Evolutionary conservation across 1,140 invertebrate genomes (phyloP), one percentile per base, ranked within the genome.

Genomic region (Sinella curviseta): DNA sequence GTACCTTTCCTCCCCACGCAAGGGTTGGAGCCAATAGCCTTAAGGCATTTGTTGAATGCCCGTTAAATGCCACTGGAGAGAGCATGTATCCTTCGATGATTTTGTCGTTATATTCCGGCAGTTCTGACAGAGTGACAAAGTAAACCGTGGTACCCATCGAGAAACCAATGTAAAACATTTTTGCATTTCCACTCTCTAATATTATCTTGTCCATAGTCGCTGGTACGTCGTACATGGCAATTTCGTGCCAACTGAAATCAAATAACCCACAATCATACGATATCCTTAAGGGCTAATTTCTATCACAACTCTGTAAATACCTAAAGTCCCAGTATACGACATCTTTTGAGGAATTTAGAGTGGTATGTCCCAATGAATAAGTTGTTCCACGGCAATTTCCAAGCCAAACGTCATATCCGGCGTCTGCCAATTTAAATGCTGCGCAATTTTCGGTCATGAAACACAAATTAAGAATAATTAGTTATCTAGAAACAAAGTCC

Each of bases 371-470:
- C 48, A 82, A 84, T 0, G 87, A 87, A 82, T 89, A 90, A 26
- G 82, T 86, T 82, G 89, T 90, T 12, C 90, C 90, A 17, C 90
- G 81, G 30, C 83, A 86, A 84, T 90, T 91, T 3, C 87, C 87
- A 14, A 90, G 34, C 89, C 89, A 91, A 0, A 91, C 90, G 85
- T 90, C 90, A 73, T 87, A 90, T 0, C 90, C 89, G 24, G 85
- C 85, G 82, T 90, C 89, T 16, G 89, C 88, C 75, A 89, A 82
- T 1, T 17, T 60, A n/a, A 60, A 60, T 60, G 57, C 57, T 60
- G 82, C 1, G 17, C 39, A 48, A 48, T 17, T 48, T 48, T 48
- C 39, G 4, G 39, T 48, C 17, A 48, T n/a, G n/a, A n/a, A n/a
- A n/a, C n/a, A n/a, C n/a, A n/a, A 48, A 48, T 17, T 48, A 48